Percentiles rank a stretch among this genome's conserved stretches.
phyloP scores from a whole-genome alignment of 2,113 vertebrate genomes.

The Phyllopteryx taeniolatus region DNA sequence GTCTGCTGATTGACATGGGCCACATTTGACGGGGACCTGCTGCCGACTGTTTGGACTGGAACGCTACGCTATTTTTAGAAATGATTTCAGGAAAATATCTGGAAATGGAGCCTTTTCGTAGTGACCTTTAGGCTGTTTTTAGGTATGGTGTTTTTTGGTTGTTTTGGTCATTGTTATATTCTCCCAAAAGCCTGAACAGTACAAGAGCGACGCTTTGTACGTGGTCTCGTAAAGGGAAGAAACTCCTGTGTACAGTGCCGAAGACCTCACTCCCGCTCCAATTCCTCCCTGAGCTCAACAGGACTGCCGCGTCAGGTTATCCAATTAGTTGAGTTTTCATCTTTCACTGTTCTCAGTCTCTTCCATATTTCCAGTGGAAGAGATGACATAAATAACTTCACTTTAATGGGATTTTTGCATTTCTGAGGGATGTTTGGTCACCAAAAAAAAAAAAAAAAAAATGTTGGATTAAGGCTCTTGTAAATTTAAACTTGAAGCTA shows the following conservation, averaged over 20 bases:
- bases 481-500: too few species aligned
- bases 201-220: slow-evolving; percentile 68
- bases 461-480: too few species aligned
- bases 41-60: slow-evolving; percentile 60
- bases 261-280: slow-evolving; percentile 43
- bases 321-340: background rate
- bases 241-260: slow-evolving; percentile 13
- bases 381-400: too few species aligned
- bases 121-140: background rate
- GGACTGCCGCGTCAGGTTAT: slow-evolving; percentile 65
- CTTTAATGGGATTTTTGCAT: too few species aligned
- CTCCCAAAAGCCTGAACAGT: slow-evolving; percentile 46
- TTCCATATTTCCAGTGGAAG: too few species aligned
- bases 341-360: too few species aligned
- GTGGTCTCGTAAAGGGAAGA: slow-evolving; percentile 61
- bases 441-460: too few species aligned
- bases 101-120: background rate
- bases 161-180: slow-evolving; percentile 38
- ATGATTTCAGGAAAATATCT: background rate
- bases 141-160: background rate
- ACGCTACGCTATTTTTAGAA: slow-evolving; percentile 9
- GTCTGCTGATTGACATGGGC: slow-evolving; percentile 68
- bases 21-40: slow-evolving; percentile 41
- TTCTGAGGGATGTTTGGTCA: too few species aligned
- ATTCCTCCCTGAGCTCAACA: slow-evolving; percentile 62